These are phyloP conservation scores for Kryptopterus vitreolus DNA, from an alignment of 2,797 vertebrate species.

Conservation along the genomic window DNA sequence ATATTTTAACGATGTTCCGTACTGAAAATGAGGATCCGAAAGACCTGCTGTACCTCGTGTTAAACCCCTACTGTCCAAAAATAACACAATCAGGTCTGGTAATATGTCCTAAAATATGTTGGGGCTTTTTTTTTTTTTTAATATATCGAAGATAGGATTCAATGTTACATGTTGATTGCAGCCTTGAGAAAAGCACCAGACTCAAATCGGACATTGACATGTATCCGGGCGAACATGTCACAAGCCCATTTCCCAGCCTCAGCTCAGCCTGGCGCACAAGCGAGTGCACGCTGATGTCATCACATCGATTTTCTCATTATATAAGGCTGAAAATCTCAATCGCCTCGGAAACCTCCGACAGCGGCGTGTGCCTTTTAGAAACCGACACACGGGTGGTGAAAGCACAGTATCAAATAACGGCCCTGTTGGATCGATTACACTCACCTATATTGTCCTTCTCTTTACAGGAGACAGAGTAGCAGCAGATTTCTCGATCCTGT, in stretches of 20 bases:
- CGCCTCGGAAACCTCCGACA: not conserved
- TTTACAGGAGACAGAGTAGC: slow-evolving; percentile 98
- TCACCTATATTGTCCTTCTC: slow-evolving; percentile 90
- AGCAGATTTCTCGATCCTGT: slow-evolving; percentile 86
- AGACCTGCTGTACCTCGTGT: too few relatives aligned
- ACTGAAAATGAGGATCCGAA: too few relatives aligned
- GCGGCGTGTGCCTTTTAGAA: too few relatives aligned
- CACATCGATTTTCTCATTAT: slow-evolving; percentile 36
- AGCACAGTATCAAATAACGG: too few relatives aligned
- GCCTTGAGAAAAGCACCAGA: not conserved
- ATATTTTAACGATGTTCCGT: too few relatives aligned
- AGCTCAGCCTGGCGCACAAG: not conserved
- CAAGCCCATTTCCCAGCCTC: not conserved
- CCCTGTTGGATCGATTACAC: slow-evolving; percentile 30
- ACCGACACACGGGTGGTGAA: not conserved
- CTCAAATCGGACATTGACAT: not conserved
- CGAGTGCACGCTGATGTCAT: not conserved
- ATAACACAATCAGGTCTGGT: too few relatives aligned
- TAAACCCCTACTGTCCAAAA: too few relatives aligned
- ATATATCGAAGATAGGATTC: not conserved
- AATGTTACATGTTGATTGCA: not conserved
- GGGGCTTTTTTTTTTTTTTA: not conserved
- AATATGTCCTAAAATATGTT: not conserved
- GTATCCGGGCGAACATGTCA: not conserved
- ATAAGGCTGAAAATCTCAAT: slow-evolving; percentile 16